Evolutionary conservation across 2,888 invertebrate species (phyloP).

Genomic region (Rotaria sp.): DNA sequence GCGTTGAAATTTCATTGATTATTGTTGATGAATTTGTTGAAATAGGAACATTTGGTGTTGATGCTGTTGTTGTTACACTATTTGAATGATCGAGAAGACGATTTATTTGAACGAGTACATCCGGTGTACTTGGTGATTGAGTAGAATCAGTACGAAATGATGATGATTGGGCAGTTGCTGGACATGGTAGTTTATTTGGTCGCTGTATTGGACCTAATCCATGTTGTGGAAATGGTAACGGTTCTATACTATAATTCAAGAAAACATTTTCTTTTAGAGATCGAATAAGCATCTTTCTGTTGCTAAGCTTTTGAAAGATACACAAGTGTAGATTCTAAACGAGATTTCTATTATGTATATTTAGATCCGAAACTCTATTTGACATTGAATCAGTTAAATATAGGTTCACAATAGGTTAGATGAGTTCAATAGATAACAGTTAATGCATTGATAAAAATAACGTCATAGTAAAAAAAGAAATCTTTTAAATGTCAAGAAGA

Average conservation of each 20-base stretch:
- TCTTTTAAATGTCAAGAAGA: too few species aligned
- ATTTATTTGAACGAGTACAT: constrained; percentile 16
- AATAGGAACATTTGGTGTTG: neutral
- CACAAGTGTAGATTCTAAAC: too few species aligned
- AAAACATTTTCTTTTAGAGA: neutral
- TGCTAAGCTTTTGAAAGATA: too few species aligned
- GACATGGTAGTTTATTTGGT: neutral
- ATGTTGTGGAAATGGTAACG: neutral
- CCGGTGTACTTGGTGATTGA: neutral
- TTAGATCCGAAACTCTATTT: too few species aligned
- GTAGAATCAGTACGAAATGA: too few species aligned
- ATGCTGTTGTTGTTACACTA: neutral
- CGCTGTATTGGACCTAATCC: neutral
- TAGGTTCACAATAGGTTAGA: too few species aligned
- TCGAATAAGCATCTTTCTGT: neutral
- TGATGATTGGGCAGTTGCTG: neutral
- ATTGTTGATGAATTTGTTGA: neutral
- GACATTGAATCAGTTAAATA: too few species aligned
- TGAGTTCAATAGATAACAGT: too few species aligned
- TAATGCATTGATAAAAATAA: too few species aligned
- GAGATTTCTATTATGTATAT: too few species aligned
- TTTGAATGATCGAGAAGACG: constrained; percentile 1
- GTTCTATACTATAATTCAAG: neutral
- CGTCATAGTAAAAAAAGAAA: too few species aligned
- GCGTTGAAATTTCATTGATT: neutral